Evolutionary conservation across 1,140 invertebrate species (phyloP).

Genomic region (Polypedilum vanderplanki): DNA sequence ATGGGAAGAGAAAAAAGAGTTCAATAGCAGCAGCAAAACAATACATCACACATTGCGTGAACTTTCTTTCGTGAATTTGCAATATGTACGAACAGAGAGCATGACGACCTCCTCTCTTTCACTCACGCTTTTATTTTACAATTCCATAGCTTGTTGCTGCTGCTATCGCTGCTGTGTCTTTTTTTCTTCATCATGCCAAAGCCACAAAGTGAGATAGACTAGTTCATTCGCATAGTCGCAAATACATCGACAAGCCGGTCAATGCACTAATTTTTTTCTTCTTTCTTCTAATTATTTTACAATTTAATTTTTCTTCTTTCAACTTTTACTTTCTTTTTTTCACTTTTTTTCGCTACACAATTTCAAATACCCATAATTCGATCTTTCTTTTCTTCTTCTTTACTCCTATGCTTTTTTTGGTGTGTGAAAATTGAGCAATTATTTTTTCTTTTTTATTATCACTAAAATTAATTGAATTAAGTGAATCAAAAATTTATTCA

Average conservation of each 20-base stretch:
- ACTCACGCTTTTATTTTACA: not conserved
- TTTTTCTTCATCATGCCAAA: no score
- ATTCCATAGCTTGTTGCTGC: no score
- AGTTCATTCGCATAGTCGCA: constrained; percentile 16
- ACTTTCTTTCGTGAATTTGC: constrained; percentile 9
- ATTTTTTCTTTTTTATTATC: no score
- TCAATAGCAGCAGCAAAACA: constrained; percentile 27
- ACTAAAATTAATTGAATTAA: not conserved
- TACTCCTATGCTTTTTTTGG: not conserved
- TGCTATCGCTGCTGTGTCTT: no score
- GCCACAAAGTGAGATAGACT: not conserved
- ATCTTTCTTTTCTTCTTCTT: constrained; percentile 22
- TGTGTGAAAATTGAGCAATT: not conserved
- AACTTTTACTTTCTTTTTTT: constrained; percentile 27
- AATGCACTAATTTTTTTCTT: constrained; percentile 21
- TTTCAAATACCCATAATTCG: no score
- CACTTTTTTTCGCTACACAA: constrained; percentile 11
- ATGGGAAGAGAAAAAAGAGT: constrained; percentile 8
- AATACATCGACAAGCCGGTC: constrained; percentile 15
- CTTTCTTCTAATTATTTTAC: constrained; percentile 23
- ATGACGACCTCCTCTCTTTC: not conserved
- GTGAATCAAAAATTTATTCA: not conserved
- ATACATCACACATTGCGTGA: constrained; percentile 25
- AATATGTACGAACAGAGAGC: not conserved
- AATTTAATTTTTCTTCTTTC: constrained; percentile 11